Evolutionary conservation across 2,113 vertebrate genomes (phyloP).

Genomic region (Sigmodon hispidus): DNA sequence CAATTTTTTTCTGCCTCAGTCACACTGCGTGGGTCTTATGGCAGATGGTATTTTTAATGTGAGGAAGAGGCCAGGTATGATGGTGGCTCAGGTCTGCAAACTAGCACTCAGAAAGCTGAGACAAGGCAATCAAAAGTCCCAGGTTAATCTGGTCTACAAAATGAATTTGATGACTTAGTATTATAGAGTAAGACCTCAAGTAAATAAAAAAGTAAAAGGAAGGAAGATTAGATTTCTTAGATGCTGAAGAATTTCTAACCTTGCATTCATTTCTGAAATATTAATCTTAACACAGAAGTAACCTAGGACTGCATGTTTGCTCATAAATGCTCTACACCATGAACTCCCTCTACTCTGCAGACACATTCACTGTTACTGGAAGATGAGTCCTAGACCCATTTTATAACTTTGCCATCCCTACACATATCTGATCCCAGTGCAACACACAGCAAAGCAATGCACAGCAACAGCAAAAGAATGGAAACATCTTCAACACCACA

Average conservation of each 20-base stretch:
- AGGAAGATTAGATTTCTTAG: neutral
- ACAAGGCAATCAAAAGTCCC: neutral
- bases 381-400: neutral
- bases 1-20: neutral
- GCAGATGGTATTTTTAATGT: constrained; percentile 18
- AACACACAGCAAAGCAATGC: neutral
- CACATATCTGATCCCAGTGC: neutral
- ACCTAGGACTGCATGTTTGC: neutral
- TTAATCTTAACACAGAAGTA: neutral
- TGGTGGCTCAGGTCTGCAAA: neutral
- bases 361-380: neutral
- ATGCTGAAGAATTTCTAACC: neutral
- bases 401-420: neutral
- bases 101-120: neutral
- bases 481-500: neutral
- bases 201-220: neutral
- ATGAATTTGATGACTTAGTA: neutral
- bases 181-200: neutral
- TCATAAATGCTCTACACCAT: neutral
- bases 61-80: neutral
- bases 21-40: neutral
- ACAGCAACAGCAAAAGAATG: neutral
- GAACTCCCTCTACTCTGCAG: neutral
- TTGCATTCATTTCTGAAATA: constrained; percentile 39
- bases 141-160: neutral